Base-by-base conservation (phyloP, 2,797 vertebrate genomes). In the Acomys russatus region DNA sequence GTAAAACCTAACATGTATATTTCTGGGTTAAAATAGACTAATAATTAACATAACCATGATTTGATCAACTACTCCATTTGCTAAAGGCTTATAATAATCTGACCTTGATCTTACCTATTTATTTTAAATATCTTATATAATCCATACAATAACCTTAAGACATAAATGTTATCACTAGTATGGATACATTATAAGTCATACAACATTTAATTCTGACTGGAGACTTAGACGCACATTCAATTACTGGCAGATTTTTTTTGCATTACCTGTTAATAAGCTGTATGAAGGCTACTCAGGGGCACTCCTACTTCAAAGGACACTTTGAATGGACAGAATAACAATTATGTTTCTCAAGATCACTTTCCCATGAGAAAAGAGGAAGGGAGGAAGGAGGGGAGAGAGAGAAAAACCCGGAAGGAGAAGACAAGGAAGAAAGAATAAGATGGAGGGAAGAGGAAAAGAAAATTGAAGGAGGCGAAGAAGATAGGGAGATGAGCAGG, bases 161-260 rank as follows among this genome's bases (percentile, higher is more conserved):
- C 49, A 80, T 59, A 91, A 91, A 88, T 51, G 85, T 71, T 94
- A 87, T 85, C 90, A 74, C 38, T 66, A 9, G 44, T 89, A 74
- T 71, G 15, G 61, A 94, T 66, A 76, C 33, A 95, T 95, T 86
- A 78, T 5, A 9, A 74, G 11, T 25, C 54, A 90, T 2, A 25
- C 88, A 44, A 33, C 92, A 38, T 68, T 95, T 91, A 88, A 73
- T 44, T 51, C n/a, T 94, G 74, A 90, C 38, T 61, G 56, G 66
- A 94, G 94, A 93, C 80, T 44, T 96, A 61, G 38, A 94, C 35
- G 90, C 59, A 49, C 4, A 56, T 89, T 86, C 91, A 30, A 82
- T 56, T 88, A 70, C 84, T 61, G 94, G 22, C 49, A 85, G 77
- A 91, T 2, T 68, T 44, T 86, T 30, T 51, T 28, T 79, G 23